Conservation (phyloP, 2,113 vertebrate species). For the Lepisosteus oculatus region DNA sequence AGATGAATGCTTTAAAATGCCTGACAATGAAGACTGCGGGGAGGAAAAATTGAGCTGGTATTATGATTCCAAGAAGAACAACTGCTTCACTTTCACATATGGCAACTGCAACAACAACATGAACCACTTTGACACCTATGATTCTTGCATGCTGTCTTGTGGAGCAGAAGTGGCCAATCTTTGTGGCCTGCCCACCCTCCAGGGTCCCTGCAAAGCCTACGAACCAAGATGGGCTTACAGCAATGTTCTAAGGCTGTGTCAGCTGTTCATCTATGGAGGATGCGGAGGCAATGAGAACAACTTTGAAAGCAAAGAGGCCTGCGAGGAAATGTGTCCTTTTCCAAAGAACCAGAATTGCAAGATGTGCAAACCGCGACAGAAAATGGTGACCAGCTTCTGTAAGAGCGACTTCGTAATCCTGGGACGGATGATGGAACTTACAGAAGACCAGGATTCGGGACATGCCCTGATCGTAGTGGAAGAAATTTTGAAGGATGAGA, state of each 20-base stretch:
- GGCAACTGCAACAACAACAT: constrained; percentile 77
- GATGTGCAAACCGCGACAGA: constrained; percentile 82
- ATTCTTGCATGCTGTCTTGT: constrained; percentile 85
- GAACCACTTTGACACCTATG: constrained; percentile 80
- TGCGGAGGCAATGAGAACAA: constrained; percentile 95
- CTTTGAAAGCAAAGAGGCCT: constrained; percentile 88
- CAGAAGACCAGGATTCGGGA: constrained; percentile 81
- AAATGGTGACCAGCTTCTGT: constrained; percentile 95
- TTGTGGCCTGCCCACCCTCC: constrained; percentile 80
- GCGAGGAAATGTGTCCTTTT: constrained; percentile 88
- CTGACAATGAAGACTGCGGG: constrained; percentile 75
- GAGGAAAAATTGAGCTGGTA: constrained; percentile 86
- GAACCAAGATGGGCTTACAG: constrained; percentile 92
- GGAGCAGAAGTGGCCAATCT: constrained; percentile 75
- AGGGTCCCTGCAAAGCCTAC: constrained; percentile 90
- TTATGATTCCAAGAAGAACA: constrained; percentile 85
- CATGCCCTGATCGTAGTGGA: constrained; percentile 85
- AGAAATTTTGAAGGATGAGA: constrained; percentile 93
- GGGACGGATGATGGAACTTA: constrained; percentile 82
- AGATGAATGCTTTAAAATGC: constrained; percentile 77
- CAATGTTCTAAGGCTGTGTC: constrained; percentile 74
- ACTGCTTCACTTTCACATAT: constrained; percentile 82
- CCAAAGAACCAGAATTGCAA: constrained; percentile 82
- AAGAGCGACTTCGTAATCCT: constrained; percentile 90
- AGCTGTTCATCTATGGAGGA: constrained; percentile 89